phyloP scores from a whole-genome alignment of 2,888 invertebrate species.

The Aspidiotus rigidus region DNA sequence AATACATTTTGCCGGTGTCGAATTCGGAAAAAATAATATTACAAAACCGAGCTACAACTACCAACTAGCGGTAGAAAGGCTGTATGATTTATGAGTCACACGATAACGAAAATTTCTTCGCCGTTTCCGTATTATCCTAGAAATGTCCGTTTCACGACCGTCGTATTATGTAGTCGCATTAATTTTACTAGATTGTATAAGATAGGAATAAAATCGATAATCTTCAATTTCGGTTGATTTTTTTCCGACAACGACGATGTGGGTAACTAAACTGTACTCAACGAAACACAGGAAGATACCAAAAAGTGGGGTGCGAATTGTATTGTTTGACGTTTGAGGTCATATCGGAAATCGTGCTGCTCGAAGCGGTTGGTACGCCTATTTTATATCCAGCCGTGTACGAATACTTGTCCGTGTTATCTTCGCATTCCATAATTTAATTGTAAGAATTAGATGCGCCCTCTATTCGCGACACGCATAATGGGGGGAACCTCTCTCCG shows the following conservation, averaged over 20 bases:
- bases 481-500: no score
- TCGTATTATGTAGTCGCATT: no score
- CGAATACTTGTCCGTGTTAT: no score
- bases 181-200: not conserved
- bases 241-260: not conserved
- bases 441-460: no score
- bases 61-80: not conserved
- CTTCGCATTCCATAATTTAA: no score
- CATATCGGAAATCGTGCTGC: conserved; percentile 1
- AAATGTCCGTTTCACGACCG: not conserved
- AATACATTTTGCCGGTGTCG: no score
- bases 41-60: not conserved
- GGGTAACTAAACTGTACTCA: not conserved
- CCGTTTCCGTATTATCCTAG: not conserved
- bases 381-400: no score
- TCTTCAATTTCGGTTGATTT: conserved; percentile 4
- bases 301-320: not conserved
- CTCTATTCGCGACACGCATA: no score
- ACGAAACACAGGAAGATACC: not conserved
- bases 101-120: not conserved
- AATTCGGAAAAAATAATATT: no score
- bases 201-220: conserved; percentile 2
- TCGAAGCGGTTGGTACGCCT: no score
- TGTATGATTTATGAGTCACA: not conserved
- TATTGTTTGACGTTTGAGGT: conserved; percentile 2